Evolutionary conservation across 2,888 invertebrate species (phyloP), one percentile per base, ranked within the genome.

Genomic region (Drosophila setosimentum): DNA sequence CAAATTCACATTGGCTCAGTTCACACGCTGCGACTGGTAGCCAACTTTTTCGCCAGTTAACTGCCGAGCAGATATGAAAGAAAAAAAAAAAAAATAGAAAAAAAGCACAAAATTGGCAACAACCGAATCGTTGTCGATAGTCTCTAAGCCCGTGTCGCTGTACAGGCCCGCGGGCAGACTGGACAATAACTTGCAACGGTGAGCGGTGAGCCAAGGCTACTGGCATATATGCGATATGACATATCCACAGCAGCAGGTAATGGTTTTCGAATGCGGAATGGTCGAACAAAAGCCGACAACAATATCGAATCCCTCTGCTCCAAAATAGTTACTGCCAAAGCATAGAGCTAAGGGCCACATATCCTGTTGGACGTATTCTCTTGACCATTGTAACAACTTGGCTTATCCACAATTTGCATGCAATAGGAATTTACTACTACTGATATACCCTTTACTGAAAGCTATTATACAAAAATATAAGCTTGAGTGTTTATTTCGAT

Each of bases 191-290:
- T 72, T 45, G 65, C 63, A 48, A 37, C 53, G 45, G 45, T 57
- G 49, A 40, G 61, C 58, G 33, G 33, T 29, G 30, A 77, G 53
- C 88, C 91, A 88, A 91, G 91, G 91, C 91, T 91, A 71, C 59
- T 70, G 65, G 51, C 55, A 57, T 21, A 3, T 74, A 59, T 45
- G 16, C 29, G 29, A 10, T 24, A 42, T 32, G 58, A 58, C 53
- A 55, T 45, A 54, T 64, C 60, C 27, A 59, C 27, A 49, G 40
- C 61, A 37, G 40, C 55, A 78, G 91, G 86, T 84, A 89, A 91
- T 86, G 89, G 89, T 77, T 75, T 80, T 68, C 73, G 70, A 63
- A 76, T 68, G 63, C 61, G 68, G n/a, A 50, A 29, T 13, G 57
- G 60, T 49, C 49, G 29, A 64, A 48, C 53, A 71, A 65, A 54